Evolutionary conservation across 2,797 vertebrate species (phyloP).

Genomic region (Gallinago stenura): DNA sequence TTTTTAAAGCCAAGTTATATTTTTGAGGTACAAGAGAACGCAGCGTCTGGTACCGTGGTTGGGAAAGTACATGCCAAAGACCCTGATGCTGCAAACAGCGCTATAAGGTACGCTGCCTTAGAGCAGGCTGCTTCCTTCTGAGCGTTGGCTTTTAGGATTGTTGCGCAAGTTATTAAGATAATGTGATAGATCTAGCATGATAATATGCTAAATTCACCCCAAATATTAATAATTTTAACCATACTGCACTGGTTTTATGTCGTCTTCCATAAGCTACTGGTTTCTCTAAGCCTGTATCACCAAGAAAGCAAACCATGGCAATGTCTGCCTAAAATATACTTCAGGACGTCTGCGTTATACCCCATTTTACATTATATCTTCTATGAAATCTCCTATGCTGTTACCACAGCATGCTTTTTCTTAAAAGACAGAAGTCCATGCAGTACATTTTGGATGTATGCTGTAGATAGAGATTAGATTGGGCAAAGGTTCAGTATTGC

Average conservation of each 20-base stretch:
- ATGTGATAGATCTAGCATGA: neutral
- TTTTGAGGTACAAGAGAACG: slow-evolving; percentile 95
- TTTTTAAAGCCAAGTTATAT: slow-evolving; percentile 89
- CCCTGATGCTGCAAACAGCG: slow-evolving; percentile 91
- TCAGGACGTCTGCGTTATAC: neutral
- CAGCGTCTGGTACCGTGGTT: slow-evolving; percentile 88
- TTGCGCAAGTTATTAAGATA: neutral
- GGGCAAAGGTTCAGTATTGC: neutral
- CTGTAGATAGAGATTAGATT: neutral
- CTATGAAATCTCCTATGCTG: neutral
- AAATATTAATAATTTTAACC: neutral
- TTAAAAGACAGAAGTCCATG: neutral
- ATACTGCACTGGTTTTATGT: neutral
- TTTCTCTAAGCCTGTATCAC: neutral
- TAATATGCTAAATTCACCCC: neutral
- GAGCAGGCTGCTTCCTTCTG: neutral
- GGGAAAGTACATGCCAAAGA: slow-evolving; percentile 97
- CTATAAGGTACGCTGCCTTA: slow-evolving; percentile 85
- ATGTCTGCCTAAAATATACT: neutral
- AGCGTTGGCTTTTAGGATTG: neutral
- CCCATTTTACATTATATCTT: neutral
- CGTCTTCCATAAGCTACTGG: neutral
- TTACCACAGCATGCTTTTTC: neutral
- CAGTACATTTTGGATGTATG: neutral
- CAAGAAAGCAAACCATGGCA: neutral